Evolutionary conservation across 2,888 invertebrate genomes (phyloP).

Genomic region (Lampropteryx suffumata): DNA sequence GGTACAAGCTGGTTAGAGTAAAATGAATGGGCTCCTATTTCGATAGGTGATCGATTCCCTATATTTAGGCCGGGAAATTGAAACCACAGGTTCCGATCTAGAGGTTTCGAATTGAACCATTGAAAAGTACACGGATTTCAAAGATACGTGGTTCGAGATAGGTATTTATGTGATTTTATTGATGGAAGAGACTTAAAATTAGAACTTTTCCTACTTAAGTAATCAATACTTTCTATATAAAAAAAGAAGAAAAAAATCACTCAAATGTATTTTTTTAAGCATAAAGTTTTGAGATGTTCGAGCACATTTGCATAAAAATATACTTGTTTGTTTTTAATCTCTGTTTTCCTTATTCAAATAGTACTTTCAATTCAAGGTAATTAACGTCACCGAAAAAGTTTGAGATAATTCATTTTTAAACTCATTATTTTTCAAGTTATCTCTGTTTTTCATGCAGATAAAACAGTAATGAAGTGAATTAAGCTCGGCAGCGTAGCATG

Average conservation of each 20-base stretch:
- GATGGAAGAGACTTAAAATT: not conserved
- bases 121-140: constrained; percentile 24
- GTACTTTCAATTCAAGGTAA: constrained; percentile 32
- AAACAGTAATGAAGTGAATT: constrained; percentile 72
- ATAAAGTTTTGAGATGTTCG: too few species aligned
- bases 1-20: constrained; percentile 16
- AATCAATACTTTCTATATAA: too few species aligned
- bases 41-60: constrained; percentile 28
- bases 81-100: constrained; percentile 25
- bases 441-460: constrained; percentile 51
- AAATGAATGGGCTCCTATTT: constrained; percentile 27
- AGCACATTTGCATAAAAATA: not conserved
- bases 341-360: constrained; percentile 14
- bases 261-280: too few species aligned
- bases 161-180: constrained; percentile 21
- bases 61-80: constrained; percentile 26
- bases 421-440: constrained; percentile 45
- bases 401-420: constrained; percentile 42
- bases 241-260: too few species aligned
- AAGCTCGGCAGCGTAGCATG: constrained; percentile 54
- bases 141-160: constrained; percentile 25
- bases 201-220: too few species aligned
- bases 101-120: constrained; percentile 23
- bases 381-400: constrained; percentile 32
- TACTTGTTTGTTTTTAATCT: not conserved